phyloP scores from a whole-genome alignment of 2,113 vertebrate genomes.

The Choloepus hoffmanni region DNA sequence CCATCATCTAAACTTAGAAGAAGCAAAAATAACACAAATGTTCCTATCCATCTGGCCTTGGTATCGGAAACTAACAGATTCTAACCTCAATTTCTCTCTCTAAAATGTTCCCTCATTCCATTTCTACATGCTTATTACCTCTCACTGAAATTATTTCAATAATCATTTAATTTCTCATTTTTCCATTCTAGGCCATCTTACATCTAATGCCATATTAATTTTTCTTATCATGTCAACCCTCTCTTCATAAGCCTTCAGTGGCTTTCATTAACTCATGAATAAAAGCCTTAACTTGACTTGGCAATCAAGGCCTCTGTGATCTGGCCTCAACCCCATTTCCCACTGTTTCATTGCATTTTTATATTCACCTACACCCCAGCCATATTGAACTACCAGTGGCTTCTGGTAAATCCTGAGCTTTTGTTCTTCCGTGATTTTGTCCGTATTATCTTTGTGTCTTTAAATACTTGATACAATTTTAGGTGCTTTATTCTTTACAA shows the following conservation, averaged over 20 bases:
- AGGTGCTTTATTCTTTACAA: conserved; percentile 43
- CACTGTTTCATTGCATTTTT: not conserved
- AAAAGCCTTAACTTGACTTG: not conserved
- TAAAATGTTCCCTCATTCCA: not conserved
- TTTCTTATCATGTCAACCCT: not conserved
- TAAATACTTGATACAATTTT: not conserved
- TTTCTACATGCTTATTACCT: not conserved
- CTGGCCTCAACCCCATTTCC: not conserved
- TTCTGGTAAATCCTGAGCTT: not conserved
- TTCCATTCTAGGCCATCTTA: not conserved
- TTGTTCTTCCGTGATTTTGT: not conserved
- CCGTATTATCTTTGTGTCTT: not conserved
- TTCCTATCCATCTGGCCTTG: not conserved
- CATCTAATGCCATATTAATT: not conserved
- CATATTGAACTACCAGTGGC: not conserved
- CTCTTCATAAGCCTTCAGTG: not conserved
- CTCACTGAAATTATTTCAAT: conserved; percentile 24
- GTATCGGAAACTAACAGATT: not conserved
- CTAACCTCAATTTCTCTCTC: conserved; percentile 14
- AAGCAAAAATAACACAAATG: not conserved
- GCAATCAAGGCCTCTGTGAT: not conserved
- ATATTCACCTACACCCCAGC: not conserved
- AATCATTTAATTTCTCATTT: conserved; percentile 21
- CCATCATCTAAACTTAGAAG: conserved; percentile 3
- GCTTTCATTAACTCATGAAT: not conserved